Conservation (phyloP, 30 jellyfish, hydroid and myxozoan species). For the Catostylus mosaicus region DNA sequence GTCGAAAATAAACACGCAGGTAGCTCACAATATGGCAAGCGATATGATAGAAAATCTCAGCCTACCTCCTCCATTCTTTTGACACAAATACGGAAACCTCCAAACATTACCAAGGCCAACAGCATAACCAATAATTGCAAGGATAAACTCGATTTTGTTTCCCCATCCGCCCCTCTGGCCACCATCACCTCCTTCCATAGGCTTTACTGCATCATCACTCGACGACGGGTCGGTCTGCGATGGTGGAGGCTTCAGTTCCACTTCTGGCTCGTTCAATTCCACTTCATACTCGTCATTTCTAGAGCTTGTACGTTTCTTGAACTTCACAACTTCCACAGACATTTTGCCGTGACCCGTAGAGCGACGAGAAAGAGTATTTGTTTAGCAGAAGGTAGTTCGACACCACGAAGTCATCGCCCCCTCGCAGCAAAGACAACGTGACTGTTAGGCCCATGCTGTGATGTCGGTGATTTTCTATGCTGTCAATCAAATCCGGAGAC, state of each 20-base stretch:
- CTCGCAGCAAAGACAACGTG: constrained; percentile 42
- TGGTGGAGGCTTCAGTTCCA: constrained; percentile 43
- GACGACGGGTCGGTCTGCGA: constrained; percentile 63
- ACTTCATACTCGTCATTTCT: constrained; percentile 32
- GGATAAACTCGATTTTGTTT: constrained; percentile 81
- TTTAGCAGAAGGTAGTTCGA: not conserved
- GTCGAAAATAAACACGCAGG: no score
- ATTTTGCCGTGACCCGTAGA: constrained; percentile 22
- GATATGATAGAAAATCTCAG: not conserved
- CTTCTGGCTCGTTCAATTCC: constrained; percentile 58
- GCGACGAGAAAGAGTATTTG: not conserved
- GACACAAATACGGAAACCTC: constrained; percentile 92
- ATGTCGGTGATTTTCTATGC: constrained; percentile 10
- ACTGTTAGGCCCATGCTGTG: constrained; percentile 69
- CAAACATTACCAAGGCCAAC: constrained; percentile 98
- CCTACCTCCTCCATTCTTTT: constrained; percentile 97
- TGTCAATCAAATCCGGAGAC: constrained; percentile 39
- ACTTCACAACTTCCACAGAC: constrained; percentile 62
- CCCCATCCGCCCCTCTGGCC: constrained; percentile 94
- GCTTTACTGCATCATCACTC: constrained; percentile 62
- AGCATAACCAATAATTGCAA: constrained; percentile 93
- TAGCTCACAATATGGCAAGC: not conserved
- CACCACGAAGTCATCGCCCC: constrained; percentile 4
- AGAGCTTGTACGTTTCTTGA: constrained; percentile 40
- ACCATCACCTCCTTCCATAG: constrained; percentile 26